Evolutionary conservation across 2,888 invertebrate genomes (phyloP).

Genomic region (Drosophila tripunctata): DNA sequence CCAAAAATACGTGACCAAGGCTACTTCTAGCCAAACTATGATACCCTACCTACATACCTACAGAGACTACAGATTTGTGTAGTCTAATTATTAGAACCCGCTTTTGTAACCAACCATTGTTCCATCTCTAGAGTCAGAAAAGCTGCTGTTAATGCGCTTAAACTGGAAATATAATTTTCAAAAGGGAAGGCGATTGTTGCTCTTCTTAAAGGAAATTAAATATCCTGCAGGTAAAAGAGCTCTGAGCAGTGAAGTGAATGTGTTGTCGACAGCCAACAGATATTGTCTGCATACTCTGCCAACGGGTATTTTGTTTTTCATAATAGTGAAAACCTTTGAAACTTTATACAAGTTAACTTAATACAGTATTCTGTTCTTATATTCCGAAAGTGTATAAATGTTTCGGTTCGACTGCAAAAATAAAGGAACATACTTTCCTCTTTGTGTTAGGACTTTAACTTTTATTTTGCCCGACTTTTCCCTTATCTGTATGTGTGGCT

Average conservation of each 20-base stretch:
- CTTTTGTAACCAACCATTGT: not conserved
- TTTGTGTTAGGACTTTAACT: too few species aligned
- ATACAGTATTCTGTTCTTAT: too few species aligned
- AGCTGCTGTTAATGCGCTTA: constrained; percentile 33
- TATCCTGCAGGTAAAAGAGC: constrained; percentile 53
- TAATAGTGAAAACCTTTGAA: too few species aligned
- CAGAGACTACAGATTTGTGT: constrained; percentile 27
- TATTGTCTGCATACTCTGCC: not conserved
- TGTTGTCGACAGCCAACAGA: constrained; percentile 1
- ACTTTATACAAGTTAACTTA: too few species aligned
- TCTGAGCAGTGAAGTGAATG: not conserved
- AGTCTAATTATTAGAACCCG: constrained; percentile 42
- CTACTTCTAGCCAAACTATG: constrained; percentile 44
- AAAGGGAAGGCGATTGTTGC: constrained; percentile 31
- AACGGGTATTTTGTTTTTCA: constrained; percentile 12
- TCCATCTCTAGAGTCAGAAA: not conserved
- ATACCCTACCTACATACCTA: constrained; percentile 11
- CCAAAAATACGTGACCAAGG: constrained; percentile 57
- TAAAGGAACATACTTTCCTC: too few species aligned
- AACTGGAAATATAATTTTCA: constrained; percentile 47
- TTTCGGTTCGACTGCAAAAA: too few species aligned
- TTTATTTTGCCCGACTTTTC: constrained; percentile 22
- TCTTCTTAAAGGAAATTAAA: constrained; percentile 65
- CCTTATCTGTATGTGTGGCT: constrained; percentile 37
- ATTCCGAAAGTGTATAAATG: too few species aligned